Evolutionary conservation across 2,113 vertebrate species (phyloP), one percentile per base, ranked within the genome.

Genomic region (Chelonoidis abingdonii): DNA sequence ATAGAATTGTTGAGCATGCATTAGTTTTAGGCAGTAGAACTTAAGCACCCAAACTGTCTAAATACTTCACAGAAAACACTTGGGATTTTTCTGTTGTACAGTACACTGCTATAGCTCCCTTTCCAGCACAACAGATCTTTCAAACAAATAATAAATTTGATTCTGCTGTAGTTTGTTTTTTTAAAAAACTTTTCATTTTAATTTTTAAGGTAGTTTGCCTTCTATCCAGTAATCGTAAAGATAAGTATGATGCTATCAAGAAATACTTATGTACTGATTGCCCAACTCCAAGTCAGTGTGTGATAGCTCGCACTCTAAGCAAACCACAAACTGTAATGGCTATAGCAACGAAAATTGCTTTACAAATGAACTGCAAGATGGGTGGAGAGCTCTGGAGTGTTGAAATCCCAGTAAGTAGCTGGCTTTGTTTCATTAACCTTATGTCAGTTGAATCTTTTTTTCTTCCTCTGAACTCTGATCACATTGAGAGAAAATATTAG

Each of bases 311-410:
- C 2, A 99, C 99, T 10, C 83, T 99, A 54, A 98, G 98, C 93
- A 98, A 98, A 44, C 98, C 99, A 12, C 99, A 99, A 94, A 97
- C 98, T 0, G 96, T 99, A 84, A 98, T 99, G 99, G 98, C 99
- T 1, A 95, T 99, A 12, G 99, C 99, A 14, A 99, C 99, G 16
- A 99, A 99, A 98, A 99, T 99, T 9, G 99, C 98, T 19, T 96
- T 99, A 56, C 99, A 99, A 96, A 99, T 99, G 98, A 99, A 99
- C 86, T 99, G 99, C 96, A 99, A 99, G 97, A 99, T 99, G 98
- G 99, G 99, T 14, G 99, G 99, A 93, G 99, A 99, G 38, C 99
- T 99, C 14, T 99, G 99, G 99, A 98, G 98, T 5, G 98, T 99
- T 2, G 99, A 99, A 87, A 99, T 99, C 84, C 99, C 99, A 0